A percentile compares a stretch with the other conserved stretches of the same genome.
These are phyloP conservation scores for Heterodera filipjevi DNA, from an alignment of 2,888 invertebrate species.

Conservation along the genomic window DNA sequence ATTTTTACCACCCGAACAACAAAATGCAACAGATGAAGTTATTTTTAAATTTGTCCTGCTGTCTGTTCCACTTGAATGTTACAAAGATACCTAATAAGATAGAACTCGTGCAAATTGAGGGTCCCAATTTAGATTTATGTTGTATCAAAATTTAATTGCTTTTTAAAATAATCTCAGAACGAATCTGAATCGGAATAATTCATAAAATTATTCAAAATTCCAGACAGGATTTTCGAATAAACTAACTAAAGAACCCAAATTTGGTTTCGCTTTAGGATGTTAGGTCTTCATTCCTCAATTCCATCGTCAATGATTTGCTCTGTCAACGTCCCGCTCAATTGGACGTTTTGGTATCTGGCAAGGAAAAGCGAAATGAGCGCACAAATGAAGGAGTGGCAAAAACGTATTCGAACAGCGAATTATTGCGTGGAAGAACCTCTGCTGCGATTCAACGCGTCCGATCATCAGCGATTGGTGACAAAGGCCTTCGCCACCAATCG, in stretches of 20 bases:
- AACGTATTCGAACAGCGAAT: neutral
- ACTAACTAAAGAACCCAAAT: neutral
- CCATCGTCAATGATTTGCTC: neutral
- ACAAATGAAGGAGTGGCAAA: neutral
- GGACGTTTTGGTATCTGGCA: neutral
- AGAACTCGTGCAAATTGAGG: too few relatives aligned
- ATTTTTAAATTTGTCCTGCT: neutral
- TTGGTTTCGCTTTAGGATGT: neutral
- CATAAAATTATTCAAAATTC: too few relatives aligned
- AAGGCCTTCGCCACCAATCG: neutral
- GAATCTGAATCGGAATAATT: too few relatives aligned
- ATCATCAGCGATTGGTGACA: neutral
- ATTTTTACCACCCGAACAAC: neutral
- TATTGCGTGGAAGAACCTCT: neutral
- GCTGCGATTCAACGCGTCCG: neutral
- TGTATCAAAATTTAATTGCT: too few relatives aligned
- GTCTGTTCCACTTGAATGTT: too few relatives aligned
- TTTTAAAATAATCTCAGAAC: too few relatives aligned
- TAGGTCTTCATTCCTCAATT: neutral
- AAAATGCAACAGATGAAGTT: neutral
- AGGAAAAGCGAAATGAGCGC: neutral
- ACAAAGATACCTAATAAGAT: too few relatives aligned
- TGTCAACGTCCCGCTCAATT: neutral
- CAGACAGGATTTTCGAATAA: too few relatives aligned
- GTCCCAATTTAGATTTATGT: too few relatives aligned